These are phyloP conservation scores for Chrysoperla carnea DNA, from an alignment of 1,140 invertebrate species.

Conservation along the genomic window DNA sequence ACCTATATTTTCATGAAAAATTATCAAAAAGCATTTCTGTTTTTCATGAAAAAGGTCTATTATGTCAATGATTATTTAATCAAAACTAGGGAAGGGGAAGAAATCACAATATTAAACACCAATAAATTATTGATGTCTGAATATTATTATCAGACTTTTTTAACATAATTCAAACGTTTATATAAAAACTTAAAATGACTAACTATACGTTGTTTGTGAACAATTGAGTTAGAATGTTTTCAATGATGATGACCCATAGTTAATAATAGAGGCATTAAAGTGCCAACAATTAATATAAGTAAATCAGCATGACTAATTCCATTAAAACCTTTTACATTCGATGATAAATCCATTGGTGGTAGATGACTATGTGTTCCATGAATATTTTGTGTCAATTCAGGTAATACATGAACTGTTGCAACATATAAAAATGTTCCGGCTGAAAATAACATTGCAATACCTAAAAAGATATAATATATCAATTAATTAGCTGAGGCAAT, in stretches of 20 bases:
- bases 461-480: too few species aligned
- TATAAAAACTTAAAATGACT: too few species aligned
- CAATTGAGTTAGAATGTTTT: conserved; percentile 11
- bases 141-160: too few species aligned
- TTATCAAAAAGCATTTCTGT: too few species aligned
- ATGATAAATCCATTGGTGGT: conserved; percentile 21
- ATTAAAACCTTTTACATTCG: conserved; percentile 26
- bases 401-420: conserved; percentile 93
- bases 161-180: too few species aligned
- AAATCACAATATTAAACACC: too few species aligned
- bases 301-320: conserved; percentile 63
- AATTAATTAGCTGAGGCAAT: neutral
- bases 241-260: conserved; percentile 87
- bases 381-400: conserved; percentile 59
- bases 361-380: conserved; percentile 26
- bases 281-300: conserved; percentile 63
- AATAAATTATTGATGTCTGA: too few species aligned
- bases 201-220: neutral
- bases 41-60: too few species aligned
- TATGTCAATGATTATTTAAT: too few species aligned
- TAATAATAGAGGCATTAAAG: conserved; percentile 70
- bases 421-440: conserved; percentile 98
- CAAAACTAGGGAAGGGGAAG: too few species aligned
- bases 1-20: too few species aligned
- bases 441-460: conserved; percentile 94